A percentile compares a stretch with the other conserved stretches of the same genome.
phyloP scores from a whole-genome alignment of 2,113 vertebrate species.

The Lota lota region DNA sequence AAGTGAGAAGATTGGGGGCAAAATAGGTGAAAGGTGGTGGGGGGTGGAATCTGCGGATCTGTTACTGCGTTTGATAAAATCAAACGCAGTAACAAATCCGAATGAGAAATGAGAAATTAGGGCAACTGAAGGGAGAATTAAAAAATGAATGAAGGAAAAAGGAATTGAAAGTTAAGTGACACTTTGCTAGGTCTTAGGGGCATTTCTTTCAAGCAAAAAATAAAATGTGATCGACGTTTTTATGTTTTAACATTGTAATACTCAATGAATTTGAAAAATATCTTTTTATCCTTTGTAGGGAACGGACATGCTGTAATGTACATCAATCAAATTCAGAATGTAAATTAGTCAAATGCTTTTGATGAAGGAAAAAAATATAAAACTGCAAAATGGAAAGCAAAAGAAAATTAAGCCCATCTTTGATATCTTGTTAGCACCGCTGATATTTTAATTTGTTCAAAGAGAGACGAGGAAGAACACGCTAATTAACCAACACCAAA shows the following conservation, averaged over 20 bases:
- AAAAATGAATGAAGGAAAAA: no score
- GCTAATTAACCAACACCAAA: no score
- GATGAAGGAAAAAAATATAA: background rate
- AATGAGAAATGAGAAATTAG: background rate
- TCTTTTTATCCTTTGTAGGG: background rate
- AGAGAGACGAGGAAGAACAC: no score
- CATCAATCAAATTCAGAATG: no score
- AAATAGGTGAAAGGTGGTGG: background rate
- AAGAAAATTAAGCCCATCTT: background rate
- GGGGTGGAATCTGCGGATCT: background rate
- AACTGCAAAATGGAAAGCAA: background rate
- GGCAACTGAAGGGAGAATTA: no score
- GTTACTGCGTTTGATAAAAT: no score
- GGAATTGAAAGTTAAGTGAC: no score
- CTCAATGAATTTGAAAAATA: background rate
- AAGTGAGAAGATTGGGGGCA: background rate
- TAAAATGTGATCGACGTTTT: no score
- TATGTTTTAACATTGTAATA: background rate
- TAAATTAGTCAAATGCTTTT: no score
- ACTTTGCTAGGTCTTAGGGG: no score
- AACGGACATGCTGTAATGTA: background rate
- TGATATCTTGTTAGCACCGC: background rate
- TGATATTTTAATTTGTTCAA: no score
- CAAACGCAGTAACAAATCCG: background rate
- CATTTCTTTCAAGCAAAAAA: no score